A percentile compares a stretch with the other conserved stretches of the same genome.
Evolutionary conservation across 2,888 invertebrate genomes (phyloP).

Genomic region (Azorinus chamasolen): DNA sequence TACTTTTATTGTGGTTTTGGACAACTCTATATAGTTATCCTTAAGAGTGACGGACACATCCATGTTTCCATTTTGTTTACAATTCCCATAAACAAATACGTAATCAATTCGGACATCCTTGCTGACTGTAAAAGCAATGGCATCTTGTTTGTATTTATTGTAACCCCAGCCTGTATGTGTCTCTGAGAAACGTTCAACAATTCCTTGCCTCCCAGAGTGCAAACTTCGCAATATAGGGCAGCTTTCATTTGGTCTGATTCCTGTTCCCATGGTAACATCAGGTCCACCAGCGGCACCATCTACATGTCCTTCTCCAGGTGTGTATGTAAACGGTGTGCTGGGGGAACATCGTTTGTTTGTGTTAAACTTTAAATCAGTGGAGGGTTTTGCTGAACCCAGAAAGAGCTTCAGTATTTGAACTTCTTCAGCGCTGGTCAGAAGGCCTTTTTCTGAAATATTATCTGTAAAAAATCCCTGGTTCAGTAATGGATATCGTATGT

Average conservation of each 20-base stretch:
- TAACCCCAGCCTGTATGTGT: slow-evolving; percentile 50
- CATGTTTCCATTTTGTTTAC: slow-evolving; percentile 25
- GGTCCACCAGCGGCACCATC: too few species aligned
- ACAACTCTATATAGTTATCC: slow-evolving; percentile 26
- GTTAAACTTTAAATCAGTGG: slow-evolving; percentile 27
- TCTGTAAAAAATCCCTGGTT: slow-evolving; percentile 53
- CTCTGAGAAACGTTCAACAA: slow-evolving; percentile 31
- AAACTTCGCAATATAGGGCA: slow-evolving; percentile 24
- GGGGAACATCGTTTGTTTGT: slow-evolving; percentile 37
- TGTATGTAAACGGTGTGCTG: slow-evolving; percentile 17
- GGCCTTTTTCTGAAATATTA: slow-evolving; percentile 48
- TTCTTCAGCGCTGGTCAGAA: slow-evolving; percentile 49
- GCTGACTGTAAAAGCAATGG: slow-evolving; percentile 26
- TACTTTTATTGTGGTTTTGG: slow-evolving; percentile 10
- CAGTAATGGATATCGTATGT: slow-evolving; percentile 50
- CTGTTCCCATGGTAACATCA: too few species aligned
- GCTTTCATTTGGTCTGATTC: not conserved
- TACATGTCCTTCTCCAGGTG: too few species aligned
- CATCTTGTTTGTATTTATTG: slow-evolving; percentile 52
- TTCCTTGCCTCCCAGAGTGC: slow-evolving; percentile 9
- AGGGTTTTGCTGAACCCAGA: slow-evolving; percentile 31
- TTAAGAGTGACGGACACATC: slow-evolving; percentile 21
- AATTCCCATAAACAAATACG: slow-evolving; percentile 46
- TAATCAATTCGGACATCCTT: slow-evolving; percentile 37
- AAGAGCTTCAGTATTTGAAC: slow-evolving; percentile 49